Evolutionary conservation across 2,797 vertebrate genomes (phyloP).

Genomic region (Falco cherrug): DNA sequence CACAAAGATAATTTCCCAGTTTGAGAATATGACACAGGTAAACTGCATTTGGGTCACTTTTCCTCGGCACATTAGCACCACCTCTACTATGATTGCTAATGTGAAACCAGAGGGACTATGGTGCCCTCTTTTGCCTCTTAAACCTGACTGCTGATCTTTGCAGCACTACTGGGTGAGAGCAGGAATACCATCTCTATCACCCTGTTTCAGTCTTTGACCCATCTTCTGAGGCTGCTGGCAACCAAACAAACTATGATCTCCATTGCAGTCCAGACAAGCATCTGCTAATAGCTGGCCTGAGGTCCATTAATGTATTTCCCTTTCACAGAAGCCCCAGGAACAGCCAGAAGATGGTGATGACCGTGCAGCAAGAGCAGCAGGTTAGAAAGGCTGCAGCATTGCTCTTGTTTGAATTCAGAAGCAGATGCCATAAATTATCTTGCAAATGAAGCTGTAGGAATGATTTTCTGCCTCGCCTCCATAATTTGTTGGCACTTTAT

Average conservation of each 20-base stretch:
- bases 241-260: not conserved
- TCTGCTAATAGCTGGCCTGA: not conserved
- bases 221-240: not conserved
- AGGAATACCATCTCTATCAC: not conserved
- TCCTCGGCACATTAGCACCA: not conserved
- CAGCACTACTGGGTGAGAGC: not conserved
- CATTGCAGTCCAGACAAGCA: not conserved
- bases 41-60: not conserved
- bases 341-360: not conserved
- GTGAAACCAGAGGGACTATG: not conserved
- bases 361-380: not conserved
- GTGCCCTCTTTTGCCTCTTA: not conserved
- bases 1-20: not conserved
- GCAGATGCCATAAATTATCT: slow-evolving; percentile 63
- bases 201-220: not conserved
- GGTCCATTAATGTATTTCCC: not conserved
- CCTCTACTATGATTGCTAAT: not conserved
- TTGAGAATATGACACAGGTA: not conserved
- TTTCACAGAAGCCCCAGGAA: not conserved
- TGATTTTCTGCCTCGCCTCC: slow-evolving; percentile 60
- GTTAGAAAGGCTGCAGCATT: slow-evolving; percentile 44
- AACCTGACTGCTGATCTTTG: not conserved
- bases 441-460: slow-evolving; percentile 59
- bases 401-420: slow-evolving; percentile 55
- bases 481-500: slow-evolving; percentile 52